Evolutionary conservation across 2,797 vertebrate species (phyloP).

Genomic region (Cryptoblepharus egeriae): DNA sequence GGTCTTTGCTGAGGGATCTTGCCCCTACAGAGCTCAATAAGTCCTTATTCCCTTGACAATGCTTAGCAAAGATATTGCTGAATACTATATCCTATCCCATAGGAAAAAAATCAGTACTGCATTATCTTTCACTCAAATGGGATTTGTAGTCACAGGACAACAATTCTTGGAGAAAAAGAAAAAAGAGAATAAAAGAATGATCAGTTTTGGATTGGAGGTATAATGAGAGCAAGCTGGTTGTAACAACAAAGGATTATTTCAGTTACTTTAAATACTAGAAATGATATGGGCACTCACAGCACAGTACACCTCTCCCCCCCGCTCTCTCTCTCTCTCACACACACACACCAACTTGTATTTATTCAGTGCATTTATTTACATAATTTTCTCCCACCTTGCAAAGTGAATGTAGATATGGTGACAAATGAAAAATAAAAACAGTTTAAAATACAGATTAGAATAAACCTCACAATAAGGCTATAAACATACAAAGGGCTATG

Average conservation of each 20-base stretch:
- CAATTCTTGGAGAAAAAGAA: neutral
- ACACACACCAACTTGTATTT: too few relatives aligned
- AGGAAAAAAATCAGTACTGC: neutral
- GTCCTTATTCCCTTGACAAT: neutral
- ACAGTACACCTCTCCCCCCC: neutral
- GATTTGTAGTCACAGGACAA: neutral
- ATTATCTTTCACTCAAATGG: neutral
- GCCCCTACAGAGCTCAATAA: neutral
- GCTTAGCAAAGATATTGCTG: neutral
- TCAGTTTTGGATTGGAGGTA: neutral
- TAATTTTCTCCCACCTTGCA: too few relatives aligned
- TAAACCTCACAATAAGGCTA: too few relatives aligned
- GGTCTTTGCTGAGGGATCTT: neutral
- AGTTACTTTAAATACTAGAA: neutral
- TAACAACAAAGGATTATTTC: conserved; percentile 1
- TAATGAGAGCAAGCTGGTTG: neutral
- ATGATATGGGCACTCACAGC: neutral
- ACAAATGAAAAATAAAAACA: too few relatives aligned
- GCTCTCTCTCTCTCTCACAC: too few relatives aligned
- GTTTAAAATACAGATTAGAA: too few relatives aligned
- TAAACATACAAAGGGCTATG: too few relatives aligned
- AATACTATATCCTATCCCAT: neutral
- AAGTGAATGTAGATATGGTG: too few relatives aligned
- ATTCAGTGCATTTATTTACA: too few relatives aligned
- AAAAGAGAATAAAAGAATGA: neutral